Evolutionary conservation across 2,113 vertebrate species (phyloP).

Genomic region (Amphiprion ocellaris): DNA sequence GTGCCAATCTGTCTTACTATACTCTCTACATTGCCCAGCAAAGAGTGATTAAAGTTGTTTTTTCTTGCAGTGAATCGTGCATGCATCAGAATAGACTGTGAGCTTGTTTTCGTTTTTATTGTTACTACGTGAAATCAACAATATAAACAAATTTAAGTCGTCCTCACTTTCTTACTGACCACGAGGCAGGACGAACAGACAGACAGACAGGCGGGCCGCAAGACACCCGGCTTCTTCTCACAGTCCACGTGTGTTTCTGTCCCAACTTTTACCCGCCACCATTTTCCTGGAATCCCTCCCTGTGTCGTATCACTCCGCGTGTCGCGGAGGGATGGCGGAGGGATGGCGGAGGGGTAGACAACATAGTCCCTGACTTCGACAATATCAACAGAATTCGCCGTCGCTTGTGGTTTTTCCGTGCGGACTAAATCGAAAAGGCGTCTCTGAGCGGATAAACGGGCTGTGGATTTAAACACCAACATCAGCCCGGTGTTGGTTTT

Average conservation of each 20-base stretch:
- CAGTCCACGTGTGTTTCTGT: conserved; percentile 77
- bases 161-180: background rate
- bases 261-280: conserved; percentile 74
- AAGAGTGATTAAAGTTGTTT: background rate
- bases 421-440: fast-evolving
- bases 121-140: background rate
- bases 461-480: fast-evolving
- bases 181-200: background rate
- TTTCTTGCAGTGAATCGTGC: background rate
- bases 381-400: fast-evolving
- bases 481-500: fast-evolving
- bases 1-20: background rate
- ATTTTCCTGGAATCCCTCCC: conserved; percentile 81
- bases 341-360: conserved; percentile 29
- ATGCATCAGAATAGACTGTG: too few relatives aligned
- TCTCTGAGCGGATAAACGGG: fast-evolving
- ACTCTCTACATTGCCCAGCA: conserved; percentile 4
- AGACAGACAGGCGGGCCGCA: conserved; percentile 17
- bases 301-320: conserved; percentile 70
- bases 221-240: conserved; percentile 78
- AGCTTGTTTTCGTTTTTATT: too few relatives aligned
- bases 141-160: background rate
- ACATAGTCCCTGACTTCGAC: conserved; percentile 20
- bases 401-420: fast-evolving
- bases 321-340: too few relatives aligned